Percentiles rank a stretch among this genome's conserved stretches.
These are phyloP conservation scores for Heliothis virescens DNA, from an alignment of 1,140 invertebrate genomes.

Conservation along the genomic window DNA sequence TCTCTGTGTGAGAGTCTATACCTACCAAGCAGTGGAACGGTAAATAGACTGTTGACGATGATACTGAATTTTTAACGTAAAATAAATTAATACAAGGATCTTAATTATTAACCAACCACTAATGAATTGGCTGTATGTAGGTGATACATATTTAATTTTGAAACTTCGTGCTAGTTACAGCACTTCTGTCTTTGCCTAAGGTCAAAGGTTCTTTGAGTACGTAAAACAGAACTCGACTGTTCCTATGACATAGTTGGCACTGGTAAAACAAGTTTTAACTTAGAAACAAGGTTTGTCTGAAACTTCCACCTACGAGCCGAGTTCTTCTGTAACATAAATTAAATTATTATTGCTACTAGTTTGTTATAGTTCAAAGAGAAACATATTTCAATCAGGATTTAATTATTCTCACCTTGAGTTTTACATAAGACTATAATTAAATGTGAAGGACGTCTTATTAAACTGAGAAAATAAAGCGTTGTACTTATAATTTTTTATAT, in stretches of 20 bases:
- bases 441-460: not conserved
- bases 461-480: too few relatives aligned
- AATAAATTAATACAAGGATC: too few relatives aligned
- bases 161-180: conserved; percentile 1
- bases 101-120: too few relatives aligned
- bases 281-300: not conserved
- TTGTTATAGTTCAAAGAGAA: conserved; percentile 1
- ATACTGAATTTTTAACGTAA: too few relatives aligned
- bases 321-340: conserved; percentile 1
- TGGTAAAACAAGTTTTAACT: not conserved
- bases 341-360: not conserved
- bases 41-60: too few relatives aligned
- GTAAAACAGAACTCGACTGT: conserved; percentile 10
- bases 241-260: conserved; percentile 3
- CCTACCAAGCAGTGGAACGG: too few relatives aligned
- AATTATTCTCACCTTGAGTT: not conserved
- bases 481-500: too few relatives aligned
- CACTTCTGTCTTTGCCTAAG: not conserved
- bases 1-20: too few relatives aligned
- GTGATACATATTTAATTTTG: not conserved
- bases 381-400: conserved; percentile 11
- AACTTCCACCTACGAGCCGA: not conserved
- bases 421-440: conserved; percentile 8
- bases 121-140: too few relatives aligned
- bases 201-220: not conserved